Base-by-base conservation (phyloP, 1,140 invertebrate genomes). In the Saccostrea cuccullata region DNA sequence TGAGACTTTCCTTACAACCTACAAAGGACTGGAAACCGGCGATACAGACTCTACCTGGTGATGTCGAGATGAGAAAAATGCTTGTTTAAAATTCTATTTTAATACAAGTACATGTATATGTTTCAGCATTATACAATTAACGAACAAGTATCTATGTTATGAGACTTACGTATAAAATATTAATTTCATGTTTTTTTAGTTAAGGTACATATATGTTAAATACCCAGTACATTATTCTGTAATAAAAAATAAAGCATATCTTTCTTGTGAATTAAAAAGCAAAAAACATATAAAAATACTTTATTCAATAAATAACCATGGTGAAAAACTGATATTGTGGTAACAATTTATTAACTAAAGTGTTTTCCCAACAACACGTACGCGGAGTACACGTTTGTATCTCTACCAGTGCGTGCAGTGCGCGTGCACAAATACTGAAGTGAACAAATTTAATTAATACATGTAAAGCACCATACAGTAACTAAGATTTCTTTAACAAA, bases 1-100 rank as follows among this genome's bases (percentile, higher is more conserved):
- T 84, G 12, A 17, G 55, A 36, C 2, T 55, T n/a, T 55, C 82
- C 11, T 12, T 84, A 8, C 40, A 84, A 55, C 82, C 40, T 23
- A 56, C 82, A 2, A 12, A 47, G 6, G 40, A 84, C 9, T 84
- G 82, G 82, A 84, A 84, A 36, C 82, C 82, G 2, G 82, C 82
- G 15, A 0, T 84, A 20, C 36, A 20, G 15, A 3, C 70, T 36
- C 70, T 26, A 9, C 70, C 70, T 11, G 70, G 26, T 26, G 70
- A 15, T 9, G 26, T 77, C 11, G 70, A 77, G 26, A 77, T 77
- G 70, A 77, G 70, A 12, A 77, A 77, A 36, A 13, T 26, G 15
- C 70, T 77, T 40, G 11, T 77, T 20, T 64, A 64, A 36, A 36
- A 36, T 36, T 36, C 30, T 36, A 64, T n/a, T 64, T 5, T 6